Evolutionary conservation across 2,888 invertebrate species (phyloP).

Genomic region (Scaptomyza tumidula): DNA sequence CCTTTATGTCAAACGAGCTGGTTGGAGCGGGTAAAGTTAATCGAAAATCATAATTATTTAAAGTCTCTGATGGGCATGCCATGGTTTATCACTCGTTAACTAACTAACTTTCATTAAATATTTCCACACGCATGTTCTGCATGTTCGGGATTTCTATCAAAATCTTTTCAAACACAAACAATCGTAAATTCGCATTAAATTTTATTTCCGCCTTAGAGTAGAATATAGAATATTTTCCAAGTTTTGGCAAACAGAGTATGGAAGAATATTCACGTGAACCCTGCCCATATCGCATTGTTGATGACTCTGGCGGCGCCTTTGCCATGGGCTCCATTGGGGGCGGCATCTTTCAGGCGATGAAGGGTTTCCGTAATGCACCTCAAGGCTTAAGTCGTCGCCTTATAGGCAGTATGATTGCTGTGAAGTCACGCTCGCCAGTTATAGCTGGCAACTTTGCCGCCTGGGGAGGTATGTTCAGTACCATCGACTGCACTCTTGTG

Average conservation of each 20-base stretch:
- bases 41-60: not conserved
- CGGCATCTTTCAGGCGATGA: slow-evolving; percentile 97
- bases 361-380: slow-evolving; percentile 98
- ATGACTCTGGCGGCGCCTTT: slow-evolving; percentile 99
- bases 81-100: slow-evolving; percentile 3
- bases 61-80: slow-evolving; percentile 11
- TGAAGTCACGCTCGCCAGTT: slow-evolving; percentile 58
- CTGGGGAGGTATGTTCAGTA: slow-evolving; percentile 67
- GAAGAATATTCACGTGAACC: slow-evolving; percentile 98
- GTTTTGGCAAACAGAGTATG: slow-evolving; percentile 86
- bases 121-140: slow-evolving; percentile 20
- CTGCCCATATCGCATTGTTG: slow-evolving; percentile 99
- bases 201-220: slow-evolving; percentile 12
- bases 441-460: slow-evolving; percentile 69
- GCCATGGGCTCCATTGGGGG: slow-evolving; percentile 99
- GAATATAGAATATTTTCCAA: not conserved
- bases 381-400: slow-evolving; percentile 85
- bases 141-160: slow-evolving; percentile 26
- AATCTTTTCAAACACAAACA: slow-evolving; percentile 29
- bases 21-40: slow-evolving; percentile 15
- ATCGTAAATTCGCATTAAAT: slow-evolving; percentile 28
- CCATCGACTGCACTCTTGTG: slow-evolving; percentile 66
- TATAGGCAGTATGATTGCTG: slow-evolving; percentile 54
- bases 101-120: slow-evolving; percentile 12
- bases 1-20: slow-evolving; percentile 16